A percentile compares a stretch with the other conserved stretches of the same genome.
Conservation (phyloP, 2,797 vertebrate species). For the Anabas testudineus region DNA sequence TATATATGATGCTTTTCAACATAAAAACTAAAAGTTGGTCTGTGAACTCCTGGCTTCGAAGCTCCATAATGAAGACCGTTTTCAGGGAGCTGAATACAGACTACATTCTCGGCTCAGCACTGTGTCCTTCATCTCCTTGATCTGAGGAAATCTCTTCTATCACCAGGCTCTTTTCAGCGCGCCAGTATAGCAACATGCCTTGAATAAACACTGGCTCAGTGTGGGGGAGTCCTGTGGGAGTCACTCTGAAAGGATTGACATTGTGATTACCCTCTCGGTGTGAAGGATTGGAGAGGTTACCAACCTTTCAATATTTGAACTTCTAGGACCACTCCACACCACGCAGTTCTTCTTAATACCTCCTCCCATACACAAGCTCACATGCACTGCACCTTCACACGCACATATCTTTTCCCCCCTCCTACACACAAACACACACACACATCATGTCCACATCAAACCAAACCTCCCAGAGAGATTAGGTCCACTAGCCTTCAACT, state of each 20-base stretch:
- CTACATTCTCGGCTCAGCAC: constrained; percentile 46
- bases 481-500: constrained; percentile 71
- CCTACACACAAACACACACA: constrained; percentile 26
- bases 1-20: background rate
- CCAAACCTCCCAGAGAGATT: constrained; percentile 77
- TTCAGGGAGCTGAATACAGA: constrained; percentile 43
- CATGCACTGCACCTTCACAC: constrained; percentile 61
- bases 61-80: constrained; percentile 1
- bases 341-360: constrained; percentile 67
- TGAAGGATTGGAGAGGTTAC: constrained; percentile 80
- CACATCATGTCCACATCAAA: constrained; percentile 51
- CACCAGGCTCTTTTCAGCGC: constrained; percentile 62
- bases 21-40: background rate
- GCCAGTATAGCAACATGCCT: constrained; percentile 71
- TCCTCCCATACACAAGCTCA: constrained; percentile 62
- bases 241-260: constrained; percentile 82
- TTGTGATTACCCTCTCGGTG: constrained; percentile 81
- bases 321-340: constrained; percentile 71
- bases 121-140: constrained; percentile 65
- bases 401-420: constrained; percentile 57
- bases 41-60: constrained; percentile 2
- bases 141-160: constrained; percentile 70
- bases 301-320: constrained; percentile 85
- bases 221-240: constrained; percentile 72
- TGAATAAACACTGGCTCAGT: constrained; percentile 73